Evolutionary conservation across 92 coral and sea anemone species (phyloP).

Genomic region (Porites lobata): DNA sequence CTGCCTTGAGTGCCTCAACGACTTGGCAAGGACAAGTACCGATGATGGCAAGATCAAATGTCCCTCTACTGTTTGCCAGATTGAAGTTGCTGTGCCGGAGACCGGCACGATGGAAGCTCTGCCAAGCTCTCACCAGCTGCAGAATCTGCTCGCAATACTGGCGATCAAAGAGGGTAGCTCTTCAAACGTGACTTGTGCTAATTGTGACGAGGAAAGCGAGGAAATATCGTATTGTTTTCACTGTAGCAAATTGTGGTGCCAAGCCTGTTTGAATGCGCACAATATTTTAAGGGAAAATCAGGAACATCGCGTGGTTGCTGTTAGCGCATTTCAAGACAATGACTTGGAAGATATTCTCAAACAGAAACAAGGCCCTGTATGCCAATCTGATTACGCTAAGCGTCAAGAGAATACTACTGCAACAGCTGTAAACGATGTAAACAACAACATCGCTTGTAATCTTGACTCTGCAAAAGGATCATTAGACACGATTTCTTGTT

Average conservation of each 20-base stretch:
- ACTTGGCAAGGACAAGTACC: slow-evolving; percentile 18
- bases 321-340: slow-evolving; percentile 1
- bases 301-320: slow-evolving; percentile 42
- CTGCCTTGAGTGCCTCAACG: slow-evolving; percentile 51
- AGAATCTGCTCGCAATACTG: slow-evolving; percentile 46
- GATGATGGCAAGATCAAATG: slow-evolving; percentile 27
- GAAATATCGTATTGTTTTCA: slow-evolving; percentile 53
- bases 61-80: slow-evolving; percentile 32
- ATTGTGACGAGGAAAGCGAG: slow-evolving; percentile 44
- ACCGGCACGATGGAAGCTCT: slow-evolving; percentile 37
- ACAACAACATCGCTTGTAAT: not conserved
- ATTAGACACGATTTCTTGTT: not conserved
- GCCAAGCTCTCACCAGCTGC: slow-evolving; percentile 43
- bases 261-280: slow-evolving; percentile 28
- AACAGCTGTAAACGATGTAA: slow-evolving; percentile 20
- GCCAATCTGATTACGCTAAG: slow-evolving; percentile 5
- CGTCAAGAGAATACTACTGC: slow-evolving; percentile 3
- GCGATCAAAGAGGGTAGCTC: slow-evolving; percentile 32
- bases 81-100: slow-evolving; percentile 34
- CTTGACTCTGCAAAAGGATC: slow-evolving; percentile 5
- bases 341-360: slow-evolving; percentile 38
- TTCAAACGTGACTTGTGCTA: slow-evolving; percentile 45
- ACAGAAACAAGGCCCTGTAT: slow-evolving; percentile 5
- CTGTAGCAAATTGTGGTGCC: not conserved
- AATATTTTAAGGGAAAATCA: slow-evolving; percentile 30